A percentile compares a stretch with the other conserved stretches of the same genome.
phyloP scores from a whole-genome alignment of 2,888 invertebrate species.

The Lypha dubia region DNA sequence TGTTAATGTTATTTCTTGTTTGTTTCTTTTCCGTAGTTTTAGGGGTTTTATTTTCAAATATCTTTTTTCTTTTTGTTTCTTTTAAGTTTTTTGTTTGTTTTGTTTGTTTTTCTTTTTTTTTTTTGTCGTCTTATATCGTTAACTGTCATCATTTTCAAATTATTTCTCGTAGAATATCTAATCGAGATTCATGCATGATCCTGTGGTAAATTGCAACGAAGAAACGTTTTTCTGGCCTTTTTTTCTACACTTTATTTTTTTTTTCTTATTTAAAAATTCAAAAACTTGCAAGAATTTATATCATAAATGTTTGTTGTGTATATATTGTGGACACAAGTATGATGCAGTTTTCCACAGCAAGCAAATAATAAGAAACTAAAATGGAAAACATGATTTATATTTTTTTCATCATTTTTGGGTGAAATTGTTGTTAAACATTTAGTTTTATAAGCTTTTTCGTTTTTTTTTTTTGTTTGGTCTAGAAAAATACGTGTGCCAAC shows the following conservation, averaged over 20 bases:
- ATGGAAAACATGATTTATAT: slow-evolving; percentile 67
- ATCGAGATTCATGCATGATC: slow-evolving; percentile 84
- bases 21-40: slow-evolving; percentile 51
- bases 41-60: slow-evolving; percentile 5
- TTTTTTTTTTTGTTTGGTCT: slow-evolving; percentile 9
- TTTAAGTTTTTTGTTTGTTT: slow-evolving; percentile 46
- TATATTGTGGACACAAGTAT: slow-evolving; percentile 5
- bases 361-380: slow-evolving; percentile 36
- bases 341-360: slow-evolving; percentile 46
- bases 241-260: background rate
- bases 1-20: slow-evolving; percentile 45
- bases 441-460: slow-evolving; percentile 36
- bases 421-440: slow-evolving; percentile 71
- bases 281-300: slow-evolving; percentile 52
- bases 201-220: slow-evolving; percentile 80
- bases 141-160: slow-evolving; percentile 84
- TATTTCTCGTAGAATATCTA: slow-evolving; percentile 84
- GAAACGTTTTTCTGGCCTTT: slow-evolving; percentile 61
- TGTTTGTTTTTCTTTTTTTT: slow-evolving; percentile 33
- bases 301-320: slow-evolving; percentile 57
- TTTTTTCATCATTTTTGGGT: slow-evolving; percentile 45
- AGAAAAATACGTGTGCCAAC: slow-evolving; percentile 70
- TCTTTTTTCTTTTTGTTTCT: slow-evolving; percentile 62
- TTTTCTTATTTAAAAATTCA: slow-evolving; percentile 20
- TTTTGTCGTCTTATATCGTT: slow-evolving; percentile 78